Conservation (phyloP, 2,797 vertebrate genomes). For the Mormyrops boulengeri region DNA sequence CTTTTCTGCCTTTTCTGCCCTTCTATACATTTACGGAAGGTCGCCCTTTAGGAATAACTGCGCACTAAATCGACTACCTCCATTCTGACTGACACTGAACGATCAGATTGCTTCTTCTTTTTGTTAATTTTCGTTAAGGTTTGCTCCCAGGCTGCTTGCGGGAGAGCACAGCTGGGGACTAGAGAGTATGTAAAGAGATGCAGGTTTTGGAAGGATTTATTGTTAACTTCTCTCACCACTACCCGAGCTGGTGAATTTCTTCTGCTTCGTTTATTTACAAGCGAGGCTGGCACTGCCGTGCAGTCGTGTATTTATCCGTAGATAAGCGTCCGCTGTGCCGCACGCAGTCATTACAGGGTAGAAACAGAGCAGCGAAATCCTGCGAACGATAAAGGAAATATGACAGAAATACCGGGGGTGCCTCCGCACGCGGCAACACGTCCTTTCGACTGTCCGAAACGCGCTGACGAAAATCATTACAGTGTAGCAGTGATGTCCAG, state of each 20-base stretch:
- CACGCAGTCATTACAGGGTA: neutral
- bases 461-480: neutral
- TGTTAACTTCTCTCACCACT: neutral
- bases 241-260: neutral
- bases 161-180: neutral
- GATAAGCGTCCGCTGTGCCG: neutral
- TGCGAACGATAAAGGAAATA: neutral
- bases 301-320: neutral
- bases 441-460: neutral
- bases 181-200: neutral
- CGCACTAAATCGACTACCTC: slow-evolving; percentile 2
- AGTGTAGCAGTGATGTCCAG: neutral
- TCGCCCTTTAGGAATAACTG: neutral
- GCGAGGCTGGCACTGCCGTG: neutral
- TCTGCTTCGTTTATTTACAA: neutral
- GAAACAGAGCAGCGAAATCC: neutral
- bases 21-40: neutral
- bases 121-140: neutral
- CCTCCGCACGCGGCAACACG: neutral
- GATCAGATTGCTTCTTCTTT: neutral
- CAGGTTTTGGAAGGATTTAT: neutral
- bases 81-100: neutral
- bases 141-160: neutral
- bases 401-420: neutral
- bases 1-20: neutral